Percentiles rank a stretch among this genome's conserved stretches.
These are phyloP conservation scores for Tragelaphus scriptus DNA, from an alignment of 2,113 vertebrate species.

Conservation along the genomic window DNA sequence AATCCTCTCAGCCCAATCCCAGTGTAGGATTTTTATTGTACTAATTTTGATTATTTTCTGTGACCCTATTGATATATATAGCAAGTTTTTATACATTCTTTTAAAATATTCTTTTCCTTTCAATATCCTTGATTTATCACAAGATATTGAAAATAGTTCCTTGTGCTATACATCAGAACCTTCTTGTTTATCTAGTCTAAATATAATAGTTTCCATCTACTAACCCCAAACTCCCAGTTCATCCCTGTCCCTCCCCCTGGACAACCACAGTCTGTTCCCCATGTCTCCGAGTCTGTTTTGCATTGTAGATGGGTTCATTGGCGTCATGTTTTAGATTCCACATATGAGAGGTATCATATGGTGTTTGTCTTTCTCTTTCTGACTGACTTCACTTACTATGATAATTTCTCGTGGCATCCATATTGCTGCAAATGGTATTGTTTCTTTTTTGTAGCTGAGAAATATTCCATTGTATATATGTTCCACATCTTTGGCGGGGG, in stretches of 20 bases:
- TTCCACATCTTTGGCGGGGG: background rate
- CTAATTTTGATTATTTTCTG: constrained; percentile 8
- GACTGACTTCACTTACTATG: background rate
- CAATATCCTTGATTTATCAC: background rate
- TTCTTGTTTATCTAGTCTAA: background rate
- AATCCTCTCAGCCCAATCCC: background rate
- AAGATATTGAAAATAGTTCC: background rate
- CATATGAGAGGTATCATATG: background rate
- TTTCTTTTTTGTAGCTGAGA: background rate
- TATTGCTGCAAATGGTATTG: background rate
- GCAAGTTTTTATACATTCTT: background rate
- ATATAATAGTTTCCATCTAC: background rate
- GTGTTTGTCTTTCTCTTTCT: background rate
- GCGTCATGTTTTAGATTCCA: background rate
- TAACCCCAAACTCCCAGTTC: background rate
- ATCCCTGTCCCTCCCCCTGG: background rate
- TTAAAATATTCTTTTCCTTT: background rate
- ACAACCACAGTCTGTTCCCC: background rate
- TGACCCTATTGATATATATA: background rate
- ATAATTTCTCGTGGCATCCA: background rate
- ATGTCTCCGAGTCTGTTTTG: background rate
- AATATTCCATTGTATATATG: background rate
- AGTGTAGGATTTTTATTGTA: background rate
- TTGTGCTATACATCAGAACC: background rate
- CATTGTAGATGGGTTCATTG: background rate